Conservation (phyloP, 2,797 vertebrate species). For the Chelon labrosus region DNA sequence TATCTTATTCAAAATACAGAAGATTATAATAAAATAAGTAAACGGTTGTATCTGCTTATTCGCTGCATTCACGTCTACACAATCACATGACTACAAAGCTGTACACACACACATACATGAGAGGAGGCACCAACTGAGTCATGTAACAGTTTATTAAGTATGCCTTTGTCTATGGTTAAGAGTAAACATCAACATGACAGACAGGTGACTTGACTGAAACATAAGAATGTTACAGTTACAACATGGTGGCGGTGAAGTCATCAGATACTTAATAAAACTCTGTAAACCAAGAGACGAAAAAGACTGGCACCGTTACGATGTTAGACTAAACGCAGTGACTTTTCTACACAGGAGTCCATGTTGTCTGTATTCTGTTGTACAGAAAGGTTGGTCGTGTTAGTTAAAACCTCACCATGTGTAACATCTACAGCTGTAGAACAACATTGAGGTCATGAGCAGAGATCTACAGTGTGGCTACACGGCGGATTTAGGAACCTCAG, state of each 20-base stretch:
- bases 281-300: neutral
- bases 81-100: too few relatives aligned
- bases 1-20: too few relatives aligned
- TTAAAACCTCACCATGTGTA: neutral
- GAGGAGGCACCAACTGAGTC: neutral
- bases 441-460: neutral
- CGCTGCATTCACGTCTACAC: too few relatives aligned
- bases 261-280: too few relatives aligned
- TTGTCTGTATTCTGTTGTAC: neutral
- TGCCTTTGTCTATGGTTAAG: neutral
- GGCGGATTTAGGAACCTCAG: neutral
- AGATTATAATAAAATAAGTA: too few relatives aligned
- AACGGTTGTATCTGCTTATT: too few relatives aligned
- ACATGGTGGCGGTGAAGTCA: too few relatives aligned
- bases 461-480: neutral
- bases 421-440: neutral
- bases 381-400: neutral
- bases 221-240: neutral
- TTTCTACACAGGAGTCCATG: neutral
- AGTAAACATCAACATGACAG: constrained; percentile 17
- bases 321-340: too few relatives aligned
- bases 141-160: constrained; percentile 44
- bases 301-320: neutral
- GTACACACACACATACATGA: too few relatives aligned
- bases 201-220: neutral